Conservation (phyloP, 2,888 invertebrate species). For the Drosophila fungiperda region DNA sequence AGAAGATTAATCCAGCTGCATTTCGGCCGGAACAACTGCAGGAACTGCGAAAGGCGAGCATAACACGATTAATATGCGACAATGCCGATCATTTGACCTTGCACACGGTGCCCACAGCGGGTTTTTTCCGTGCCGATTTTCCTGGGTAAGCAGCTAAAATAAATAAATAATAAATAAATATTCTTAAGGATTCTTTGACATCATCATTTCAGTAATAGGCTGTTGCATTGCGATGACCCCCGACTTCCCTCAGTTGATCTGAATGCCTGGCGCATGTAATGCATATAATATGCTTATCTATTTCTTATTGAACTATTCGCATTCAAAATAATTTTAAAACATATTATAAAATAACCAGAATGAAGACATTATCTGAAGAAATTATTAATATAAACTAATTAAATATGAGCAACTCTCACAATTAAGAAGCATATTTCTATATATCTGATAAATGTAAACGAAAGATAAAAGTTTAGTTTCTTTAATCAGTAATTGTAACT, state of each 20-base stretch:
- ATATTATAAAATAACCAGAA: constrained; percentile 1
- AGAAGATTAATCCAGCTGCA: constrained; percentile 88
- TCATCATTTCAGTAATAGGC: constrained; percentile 88
- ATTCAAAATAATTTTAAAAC: constrained; percentile 7
- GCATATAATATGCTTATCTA: not conserved
- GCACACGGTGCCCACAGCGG: constrained; percentile 86
- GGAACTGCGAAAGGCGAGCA: constrained; percentile 89
- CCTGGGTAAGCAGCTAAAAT: constrained; percentile 85
- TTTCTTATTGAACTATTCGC: not conserved
- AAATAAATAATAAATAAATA: not conserved
- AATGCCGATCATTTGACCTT: constrained; percentile 89
- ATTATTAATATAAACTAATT: not conserved
- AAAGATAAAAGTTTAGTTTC: not conserved
- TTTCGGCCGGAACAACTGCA: constrained; percentile 88
- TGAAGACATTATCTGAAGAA: not conserved
- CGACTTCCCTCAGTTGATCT: constrained; percentile 88
- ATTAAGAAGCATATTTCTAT: not conserved
- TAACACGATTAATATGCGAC: constrained; percentile 90
- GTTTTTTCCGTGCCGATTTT: constrained; percentile 87
- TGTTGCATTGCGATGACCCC: constrained; percentile 87
- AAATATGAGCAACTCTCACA: not conserved
- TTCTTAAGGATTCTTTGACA: not conserved
- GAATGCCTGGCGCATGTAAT: constrained; percentile 87
- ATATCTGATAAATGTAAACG: not conserved
- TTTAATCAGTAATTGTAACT: not conserved